Base-by-base conservation (phyloP, 2,113 vertebrate species). In the Aspidoscelis tigris region DNA sequence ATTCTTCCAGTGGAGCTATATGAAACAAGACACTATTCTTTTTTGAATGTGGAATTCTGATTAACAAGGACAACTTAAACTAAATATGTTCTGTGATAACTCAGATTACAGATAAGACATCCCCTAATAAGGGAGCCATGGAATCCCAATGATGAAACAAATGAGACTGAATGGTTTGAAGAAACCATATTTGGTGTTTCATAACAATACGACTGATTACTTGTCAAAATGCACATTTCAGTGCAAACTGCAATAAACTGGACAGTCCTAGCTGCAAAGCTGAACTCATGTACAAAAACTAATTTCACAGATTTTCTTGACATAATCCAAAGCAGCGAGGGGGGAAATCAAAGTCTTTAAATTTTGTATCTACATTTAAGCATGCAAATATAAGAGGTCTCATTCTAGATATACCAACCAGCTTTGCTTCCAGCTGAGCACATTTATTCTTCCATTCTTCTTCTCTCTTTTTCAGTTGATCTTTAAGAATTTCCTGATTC, bases 371-470 rank as follows among this genome's bases (percentile, higher is more conserved):
- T 16, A 70, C 8, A 68, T 47, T 47, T 47, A 79, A 79, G 43
- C 14, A 47, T 68, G 12, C 14, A 9, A n/a, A 41, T 14, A 69
- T 53, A 69, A 78, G 9, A 33, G 22, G 82, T 53, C 39, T 3
- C 50, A 74, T 70, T 64, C 12, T 68, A 86, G 43, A 66, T 5
- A 76, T 84, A 94, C 95, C 93, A 71, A 97, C 96, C 96, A 97
- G 77, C 89, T 97, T 97, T 83, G 96, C 93, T 90, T 97, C 96
- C 75, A 96, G 91, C 11, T 96, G 95, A 86, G 94, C 92, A 80
- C 92, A 96, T 88, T 97, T 95, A 76, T 93, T 94, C 81, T 96
- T 97, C 84, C 97, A 91, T 81, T 97, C 95, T 61, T 98, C 96
- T 91, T 98, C 97, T 87, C 92, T 96, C 81, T 96, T 96, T 89